Evolutionary conservation across 2,888 invertebrate species (phyloP), one percentile per base, ranked within the genome.

Genomic region (Callosobruchus maculatus): DNA sequence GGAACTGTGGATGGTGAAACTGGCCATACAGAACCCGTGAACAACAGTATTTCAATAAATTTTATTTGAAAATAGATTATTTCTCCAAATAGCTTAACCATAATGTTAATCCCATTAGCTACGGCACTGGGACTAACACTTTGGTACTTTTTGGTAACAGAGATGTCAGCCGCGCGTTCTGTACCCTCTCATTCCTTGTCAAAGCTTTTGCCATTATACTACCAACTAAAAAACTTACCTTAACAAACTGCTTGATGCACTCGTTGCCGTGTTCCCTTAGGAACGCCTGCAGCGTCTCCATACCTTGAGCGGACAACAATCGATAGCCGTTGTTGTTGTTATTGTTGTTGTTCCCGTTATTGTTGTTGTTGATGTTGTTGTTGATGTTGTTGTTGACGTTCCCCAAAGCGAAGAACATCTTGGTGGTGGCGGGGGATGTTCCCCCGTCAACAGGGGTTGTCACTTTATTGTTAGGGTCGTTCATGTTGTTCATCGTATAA

Each of bases 191-290:
- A n/a, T n/a, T n/a, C n/a, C n/a, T n/a, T n/a, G n/a, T n/a, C n/a
- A n/a, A n/a, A n/a, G n/a, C n/a, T n/a, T n/a, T n/a, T n/a, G n/a
- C n/a, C n/a, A 26, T 26, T 2, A 26, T 4, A 26, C 26, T 4
- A 26, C 2, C 26, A 26, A 4, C 26, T 26, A 26, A 7, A 4
- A 26, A 26, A 26, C 68, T 68, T 86, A 92, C 92, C 92, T 92
- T 91, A 84, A 92, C 90, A 82, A 92, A 91, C 86, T 91, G 91
- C 68, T 90, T 88, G 77, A 92, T 90, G 83, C 91, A 92, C 77
- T 91, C 90, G 75, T 91, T 90, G 67, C 92, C 92, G 83, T 92
- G 91, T 78, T 92, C 91, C 79, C 90, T 84, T 71, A 92, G 88
- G 86, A 92, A 91, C 71, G 88, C 87, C 85, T 91, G 91, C 78